These are phyloP conservation scores for Hedya salicella DNA, from an alignment of 2,888 invertebrate species.

Conservation along the genomic window DNA sequence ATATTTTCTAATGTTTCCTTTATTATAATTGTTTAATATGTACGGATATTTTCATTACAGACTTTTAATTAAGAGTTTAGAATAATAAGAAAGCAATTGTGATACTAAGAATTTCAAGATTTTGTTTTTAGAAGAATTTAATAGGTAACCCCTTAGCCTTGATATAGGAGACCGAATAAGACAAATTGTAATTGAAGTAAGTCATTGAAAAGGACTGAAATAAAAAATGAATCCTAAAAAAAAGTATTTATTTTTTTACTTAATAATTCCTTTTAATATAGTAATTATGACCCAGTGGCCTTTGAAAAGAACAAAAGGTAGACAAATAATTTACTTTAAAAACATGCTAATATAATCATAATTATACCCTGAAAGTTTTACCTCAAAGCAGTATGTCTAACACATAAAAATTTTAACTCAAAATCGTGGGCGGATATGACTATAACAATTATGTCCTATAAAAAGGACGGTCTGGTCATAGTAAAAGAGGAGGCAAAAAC, in stretches of 20 bases:
- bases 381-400: slow-evolving; percentile 23
- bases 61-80: too few species aligned
- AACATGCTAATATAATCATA: slow-evolving; percentile 21
- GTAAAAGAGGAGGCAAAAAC: too few species aligned
- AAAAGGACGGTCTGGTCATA: too few species aligned
- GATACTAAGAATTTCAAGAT: slow-evolving; percentile 11
- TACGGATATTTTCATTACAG: slow-evolving; percentile 1
- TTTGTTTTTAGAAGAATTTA: slow-evolving; percentile 12
- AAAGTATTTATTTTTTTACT: slow-evolving; percentile 1
- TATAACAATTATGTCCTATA: too few species aligned
- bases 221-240: too few species aligned
- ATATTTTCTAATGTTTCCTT: not conserved
- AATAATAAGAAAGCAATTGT: slow-evolving; percentile 15
- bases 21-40: slow-evolving; percentile 6
- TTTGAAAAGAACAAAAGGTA: slow-evolving; percentile 23
- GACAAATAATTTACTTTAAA: slow-evolving; percentile 15
- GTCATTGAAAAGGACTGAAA: too few species aligned
- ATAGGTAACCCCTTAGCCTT: not conserved
- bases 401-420: slow-evolving; percentile 34
- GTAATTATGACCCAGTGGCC: not conserved
- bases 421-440: slow-evolving; percentile 19
- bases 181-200: too few species aligned
- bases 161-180: too few species aligned
- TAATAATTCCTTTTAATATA: slow-evolving; percentile 7
- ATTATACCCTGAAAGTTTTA: slow-evolving; percentile 25